Base-by-base conservation (phyloP, 2,797 vertebrate species). In the Euthynnus affinis region DNA sequence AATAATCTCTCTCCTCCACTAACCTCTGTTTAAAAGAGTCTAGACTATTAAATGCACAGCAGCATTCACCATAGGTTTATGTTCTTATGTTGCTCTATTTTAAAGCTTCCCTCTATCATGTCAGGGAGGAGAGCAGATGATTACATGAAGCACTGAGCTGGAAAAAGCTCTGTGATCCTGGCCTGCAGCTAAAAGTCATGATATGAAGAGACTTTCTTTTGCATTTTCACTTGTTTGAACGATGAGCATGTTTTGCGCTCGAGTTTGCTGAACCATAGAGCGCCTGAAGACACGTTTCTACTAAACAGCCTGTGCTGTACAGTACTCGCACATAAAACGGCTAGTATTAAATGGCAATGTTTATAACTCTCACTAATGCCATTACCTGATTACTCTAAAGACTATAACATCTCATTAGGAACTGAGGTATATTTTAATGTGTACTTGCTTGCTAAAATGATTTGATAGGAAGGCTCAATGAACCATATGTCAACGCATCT, bases 101-200 rank as follows among this genome's bases (percentile, higher is more conserved):
- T 82, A 84, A 85, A 77, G 84, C 82, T 70, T 78, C 76, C 49
- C 61, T 86, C 76, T 8, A 66, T 88, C 87, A 74, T 62, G 71
- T 81, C 74, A 66, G 74, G 67, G 75, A 75, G 56, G 65, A 74
- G 71, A 67, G 69, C 74, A 75, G 84, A 83, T 66, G 86, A 91
- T 84, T 89, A 83, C 87, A 78, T 32, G 76, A 82, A 82, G 87
- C 87, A 74, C 71, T 82, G 80, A 81, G 77, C 86, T 80, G 80
- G 76, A 89, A 49, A 49, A 88, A 89, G 80, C 75, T 79, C 40
- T n/a, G 69, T 86, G 84, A 92, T 91, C 87, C 85, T 78, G 63
- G 79, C 92, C 87, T 53, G 77, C 67, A 88, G 93, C 89, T 83
- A 79, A 48, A 74, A 83, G 74, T 63, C 80, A 63, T 42, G 53